phyloP scores from a whole-genome alignment of 2,888 invertebrate species.

The Drosophila dives region DNA sequence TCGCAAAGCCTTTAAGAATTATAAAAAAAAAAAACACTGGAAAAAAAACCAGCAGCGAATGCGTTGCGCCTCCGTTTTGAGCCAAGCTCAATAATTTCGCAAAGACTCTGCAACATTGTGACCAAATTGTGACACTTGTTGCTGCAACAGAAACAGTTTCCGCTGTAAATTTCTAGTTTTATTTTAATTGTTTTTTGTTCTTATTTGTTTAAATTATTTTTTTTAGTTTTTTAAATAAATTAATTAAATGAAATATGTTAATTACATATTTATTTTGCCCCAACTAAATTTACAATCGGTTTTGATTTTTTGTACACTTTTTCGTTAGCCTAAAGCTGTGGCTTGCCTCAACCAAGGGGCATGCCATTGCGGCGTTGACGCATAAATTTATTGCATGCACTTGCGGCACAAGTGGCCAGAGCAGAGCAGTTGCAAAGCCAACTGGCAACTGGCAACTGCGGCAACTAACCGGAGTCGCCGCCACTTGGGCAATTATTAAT shows the following conservation, averaged over 20 bases:
- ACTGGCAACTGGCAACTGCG: neutral
- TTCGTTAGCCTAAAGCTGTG: slow-evolving; percentile 1
- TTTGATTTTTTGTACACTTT: neutral
- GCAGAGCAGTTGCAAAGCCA: neutral
- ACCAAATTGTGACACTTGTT: neutral
- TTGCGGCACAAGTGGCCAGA: slow-evolving; percentile 17
- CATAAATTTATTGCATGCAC: slow-evolving; percentile 46
- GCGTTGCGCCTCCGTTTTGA: neutral
- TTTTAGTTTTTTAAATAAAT: neutral
- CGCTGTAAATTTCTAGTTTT: neutral
- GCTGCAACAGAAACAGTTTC: neutral
- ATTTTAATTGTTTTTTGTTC: neutral
- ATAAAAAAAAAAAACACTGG: neutral
- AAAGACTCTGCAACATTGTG: neutral
- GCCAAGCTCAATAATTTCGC: neutral
- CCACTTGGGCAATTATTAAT: slow-evolving; percentile 68
- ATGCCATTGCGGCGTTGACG: slow-evolving; percentile 2
- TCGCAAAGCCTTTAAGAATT: slow-evolving; percentile 3
- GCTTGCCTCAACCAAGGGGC: neutral
- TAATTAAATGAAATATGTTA: neutral
- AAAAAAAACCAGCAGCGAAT: slow-evolving; percentile 1
- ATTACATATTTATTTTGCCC: neutral
- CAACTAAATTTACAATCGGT: neutral
- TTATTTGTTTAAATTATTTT: neutral
- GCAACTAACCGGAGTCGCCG: slow-evolving; percentile 13